These are phyloP conservation scores for Caenorhabditis sp. DNA, from an alignment of 2,888 invertebrate species.

Conservation along the genomic window DNA sequence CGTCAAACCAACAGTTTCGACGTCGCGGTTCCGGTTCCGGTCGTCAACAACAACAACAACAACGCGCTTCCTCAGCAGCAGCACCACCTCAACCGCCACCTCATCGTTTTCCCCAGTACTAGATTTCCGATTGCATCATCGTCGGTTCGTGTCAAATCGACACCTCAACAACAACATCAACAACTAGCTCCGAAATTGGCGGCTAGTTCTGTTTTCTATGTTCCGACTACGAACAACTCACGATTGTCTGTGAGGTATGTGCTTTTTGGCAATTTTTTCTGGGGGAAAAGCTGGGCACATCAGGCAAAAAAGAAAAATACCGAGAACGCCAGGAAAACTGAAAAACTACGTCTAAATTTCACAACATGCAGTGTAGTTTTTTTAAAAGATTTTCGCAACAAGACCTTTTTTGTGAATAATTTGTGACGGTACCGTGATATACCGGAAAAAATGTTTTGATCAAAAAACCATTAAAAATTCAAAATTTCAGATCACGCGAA, in stretches of 20 bases:
- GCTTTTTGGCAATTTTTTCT: background rate
- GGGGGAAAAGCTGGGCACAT: conserved; percentile 10
- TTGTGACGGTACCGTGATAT: too few species aligned
- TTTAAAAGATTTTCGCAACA: too few species aligned
- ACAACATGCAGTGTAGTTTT: too few species aligned
- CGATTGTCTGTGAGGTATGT: background rate
- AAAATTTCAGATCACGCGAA: conserved; percentile 33
- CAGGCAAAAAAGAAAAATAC: too few species aligned
- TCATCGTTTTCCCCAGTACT: conserved; percentile 55
- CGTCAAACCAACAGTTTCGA: conserved; percentile 4
- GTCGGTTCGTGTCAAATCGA: conserved; percentile 21
- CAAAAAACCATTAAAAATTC: too few species aligned
- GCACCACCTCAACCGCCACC: background rate
- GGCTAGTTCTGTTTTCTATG: conserved; percentile 20
- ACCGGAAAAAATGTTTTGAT: too few species aligned
- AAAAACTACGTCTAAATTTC: too few species aligned
- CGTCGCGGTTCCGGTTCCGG: background rate
- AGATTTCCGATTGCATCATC: conserved; percentile 38
- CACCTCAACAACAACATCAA: background rate
- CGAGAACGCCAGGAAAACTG: too few species aligned
- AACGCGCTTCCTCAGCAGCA: background rate
- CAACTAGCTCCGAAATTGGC: conserved; percentile 3
- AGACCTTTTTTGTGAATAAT: too few species aligned
- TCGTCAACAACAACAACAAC: background rate
- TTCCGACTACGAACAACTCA: background rate